phyloP scores from a whole-genome alignment of 2,888 invertebrate species.

The Operophtera brumata region DNA sequence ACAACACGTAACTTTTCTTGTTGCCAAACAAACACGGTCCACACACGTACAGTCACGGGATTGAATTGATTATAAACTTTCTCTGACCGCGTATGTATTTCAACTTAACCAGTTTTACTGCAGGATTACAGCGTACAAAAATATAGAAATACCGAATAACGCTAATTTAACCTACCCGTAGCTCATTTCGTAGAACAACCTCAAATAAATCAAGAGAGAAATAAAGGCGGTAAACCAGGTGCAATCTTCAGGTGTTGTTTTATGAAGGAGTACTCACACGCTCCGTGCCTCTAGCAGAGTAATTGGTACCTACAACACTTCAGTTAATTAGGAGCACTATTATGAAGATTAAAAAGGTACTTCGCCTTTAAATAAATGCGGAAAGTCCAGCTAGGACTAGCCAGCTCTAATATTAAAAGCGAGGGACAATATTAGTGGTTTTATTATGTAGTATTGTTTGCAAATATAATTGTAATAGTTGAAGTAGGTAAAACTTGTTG shows the following conservation, averaged over 20 bases:
- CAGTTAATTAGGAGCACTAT: constrained; percentile 58
- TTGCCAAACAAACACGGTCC: constrained; percentile 51
- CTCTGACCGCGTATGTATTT: constrained; percentile 32
- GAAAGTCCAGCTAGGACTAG: constrained; percentile 39
- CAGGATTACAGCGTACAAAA: constrained; percentile 14
- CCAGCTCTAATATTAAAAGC: constrained; percentile 37
- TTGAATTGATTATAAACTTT: constrained; percentile 65
- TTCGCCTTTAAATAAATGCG: constrained; percentile 43
- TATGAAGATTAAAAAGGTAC: constrained; percentile 49
- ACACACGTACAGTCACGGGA: constrained; percentile 49
- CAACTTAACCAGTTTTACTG: constrained; percentile 26
- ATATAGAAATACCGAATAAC: no score
- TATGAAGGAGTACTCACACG: constrained; percentile 44
- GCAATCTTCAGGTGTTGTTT: constrained; percentile 43
- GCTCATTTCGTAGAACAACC: constrained; percentile 21
- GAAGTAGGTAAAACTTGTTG: background rate
- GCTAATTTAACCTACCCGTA: constrained; percentile 27
- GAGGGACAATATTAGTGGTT: constrained; percentile 25
- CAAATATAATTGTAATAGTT: constrained; percentile 14
- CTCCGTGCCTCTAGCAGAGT: constrained; percentile 47
- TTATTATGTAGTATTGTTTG: constrained; percentile 23
- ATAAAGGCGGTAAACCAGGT: constrained; percentile 40
- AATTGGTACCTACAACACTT: constrained; percentile 53
- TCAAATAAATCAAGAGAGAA: constrained; percentile 33
- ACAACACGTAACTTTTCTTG: constrained; percentile 48